These are phyloP conservation scores for Enteromius unitaeniatus DNA, from an alignment of 2,797 vertebrate species.

Conservation along the genomic window DNA sequence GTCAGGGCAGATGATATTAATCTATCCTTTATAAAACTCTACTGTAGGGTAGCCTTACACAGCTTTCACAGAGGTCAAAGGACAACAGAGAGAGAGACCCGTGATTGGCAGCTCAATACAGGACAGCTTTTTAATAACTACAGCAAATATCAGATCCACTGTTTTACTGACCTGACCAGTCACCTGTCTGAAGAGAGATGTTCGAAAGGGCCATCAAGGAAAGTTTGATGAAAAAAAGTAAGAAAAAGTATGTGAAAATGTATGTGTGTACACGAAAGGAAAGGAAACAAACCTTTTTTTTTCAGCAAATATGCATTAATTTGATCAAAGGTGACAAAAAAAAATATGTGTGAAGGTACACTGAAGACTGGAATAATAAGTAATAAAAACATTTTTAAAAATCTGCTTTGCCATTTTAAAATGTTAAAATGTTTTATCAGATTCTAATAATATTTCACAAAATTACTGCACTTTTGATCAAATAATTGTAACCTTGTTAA, in stretches of 20 bases:
- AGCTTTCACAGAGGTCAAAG: background rate
- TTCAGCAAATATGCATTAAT: background rate
- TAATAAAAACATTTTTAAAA: background rate
- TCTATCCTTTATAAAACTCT: slow-evolving; percentile 22
- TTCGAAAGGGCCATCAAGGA: background rate
- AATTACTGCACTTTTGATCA: background rate
- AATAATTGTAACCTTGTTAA: background rate
- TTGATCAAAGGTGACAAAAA: background rate
- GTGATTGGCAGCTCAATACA: background rate
- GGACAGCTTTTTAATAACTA: background rate
- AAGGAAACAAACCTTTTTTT: too few relatives aligned
- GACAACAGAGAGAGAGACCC: background rate
- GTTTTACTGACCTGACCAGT: slow-evolving; percentile 12
- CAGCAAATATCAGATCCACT: slow-evolving; percentile 10
- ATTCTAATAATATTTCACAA: background rate
- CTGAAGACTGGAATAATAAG: background rate
- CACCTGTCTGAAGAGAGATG: background rate
- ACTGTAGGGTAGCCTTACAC: background rate
- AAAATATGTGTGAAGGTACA: background rate
- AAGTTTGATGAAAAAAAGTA: too few relatives aligned
- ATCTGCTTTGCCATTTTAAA: background rate
- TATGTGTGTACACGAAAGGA: too few relatives aligned
- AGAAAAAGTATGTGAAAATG: too few relatives aligned
- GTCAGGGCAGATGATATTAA: background rate
- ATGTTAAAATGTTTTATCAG: background rate